Base-by-base conservation (phyloP, 2,888 invertebrate genomes). In the Chelonus formosanus region DNA sequence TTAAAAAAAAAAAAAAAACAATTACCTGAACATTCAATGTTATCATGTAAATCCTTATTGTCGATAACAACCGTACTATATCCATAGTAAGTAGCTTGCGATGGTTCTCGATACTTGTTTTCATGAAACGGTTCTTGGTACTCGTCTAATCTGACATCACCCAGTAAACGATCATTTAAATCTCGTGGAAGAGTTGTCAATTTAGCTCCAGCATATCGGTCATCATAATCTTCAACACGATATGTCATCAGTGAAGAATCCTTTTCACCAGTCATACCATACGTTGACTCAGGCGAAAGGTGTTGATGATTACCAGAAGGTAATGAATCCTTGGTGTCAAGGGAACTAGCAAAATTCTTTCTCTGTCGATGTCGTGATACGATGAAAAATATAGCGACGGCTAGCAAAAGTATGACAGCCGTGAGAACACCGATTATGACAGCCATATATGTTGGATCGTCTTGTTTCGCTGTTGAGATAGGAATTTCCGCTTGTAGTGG, bases 141-240 rank as follows among this genome's bases (percentile, higher is more conserved):
- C 66, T 84, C 84, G 76, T 84, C 84, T 67, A 84, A 77, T 60
- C 84, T 80, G 43, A 84, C 83, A 60, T 84, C 84, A 7, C 82
- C 82, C 20, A 84, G 76, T 63, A 84, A 75, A 69, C 84, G 82
- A 74, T 84, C 84, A 71, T 84, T 84, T 48, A 84, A 77, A 70
- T 84, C 84, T 44, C 83, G 74, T 4, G 84, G 84, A 55, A 84
- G 66, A 4, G 84, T 83, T 40, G 84, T 82, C 56, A 84, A 71
- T 63, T 84, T 84, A 7, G 82, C 79, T 3, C 82, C 83, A 3
- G 81, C 80, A 70, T 83, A 84, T 57, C 84, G 75, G 71, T 87
- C 89, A 72, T 91, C 91, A 34, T 88, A 85, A 73, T 87, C 88
- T 61, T 87, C 88, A 53, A 88, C 87, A 47, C 87, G 86, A 74